phyloP scores from a whole-genome alignment of 2,797 vertebrate genomes.

The Pampus argenteus region DNA sequence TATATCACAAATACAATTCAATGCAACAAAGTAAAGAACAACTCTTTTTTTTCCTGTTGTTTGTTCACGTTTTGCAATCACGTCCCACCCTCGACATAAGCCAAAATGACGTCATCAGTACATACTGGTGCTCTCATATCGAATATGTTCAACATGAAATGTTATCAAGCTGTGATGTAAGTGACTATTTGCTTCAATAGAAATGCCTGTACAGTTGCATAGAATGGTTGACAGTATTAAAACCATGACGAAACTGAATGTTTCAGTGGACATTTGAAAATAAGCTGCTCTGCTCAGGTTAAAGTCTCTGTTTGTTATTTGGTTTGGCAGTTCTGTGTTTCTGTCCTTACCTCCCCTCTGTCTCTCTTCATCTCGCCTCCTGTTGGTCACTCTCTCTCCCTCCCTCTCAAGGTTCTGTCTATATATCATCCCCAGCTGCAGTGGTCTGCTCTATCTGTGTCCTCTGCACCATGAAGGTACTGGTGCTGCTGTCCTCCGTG shows the following conservation, averaged over 20 bases:
- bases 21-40: not conserved
- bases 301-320: slow-evolving; percentile 52
- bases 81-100: too few relatives aligned
- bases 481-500: slow-evolving; percentile 41
- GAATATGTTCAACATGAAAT: not conserved
- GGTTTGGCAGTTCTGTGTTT: not conserved
- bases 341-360: not conserved
- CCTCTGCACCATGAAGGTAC: slow-evolving; percentile 55
- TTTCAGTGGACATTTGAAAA: not conserved
- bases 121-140: too few relatives aligned
- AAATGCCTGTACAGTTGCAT: not conserved
- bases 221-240: not conserved
- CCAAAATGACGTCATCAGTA: too few relatives aligned
- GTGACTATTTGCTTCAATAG: not conserved
- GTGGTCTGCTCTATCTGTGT: not conserved
- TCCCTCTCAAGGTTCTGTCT: not conserved
- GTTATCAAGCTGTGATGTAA: not conserved
- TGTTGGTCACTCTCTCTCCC: not conserved
- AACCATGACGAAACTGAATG: not conserved
- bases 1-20: not conserved
- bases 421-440: slow-evolving; percentile 5
- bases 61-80: too few relatives aligned
- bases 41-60: too few relatives aligned
- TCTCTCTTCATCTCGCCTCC: not conserved
- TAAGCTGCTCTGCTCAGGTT: slow-evolving; percentile 14